Percentiles rank a stretch among this genome's conserved stretches.
Conservation (phyloP, 1,140 invertebrate genomes). For the Samia ricini region DNA sequence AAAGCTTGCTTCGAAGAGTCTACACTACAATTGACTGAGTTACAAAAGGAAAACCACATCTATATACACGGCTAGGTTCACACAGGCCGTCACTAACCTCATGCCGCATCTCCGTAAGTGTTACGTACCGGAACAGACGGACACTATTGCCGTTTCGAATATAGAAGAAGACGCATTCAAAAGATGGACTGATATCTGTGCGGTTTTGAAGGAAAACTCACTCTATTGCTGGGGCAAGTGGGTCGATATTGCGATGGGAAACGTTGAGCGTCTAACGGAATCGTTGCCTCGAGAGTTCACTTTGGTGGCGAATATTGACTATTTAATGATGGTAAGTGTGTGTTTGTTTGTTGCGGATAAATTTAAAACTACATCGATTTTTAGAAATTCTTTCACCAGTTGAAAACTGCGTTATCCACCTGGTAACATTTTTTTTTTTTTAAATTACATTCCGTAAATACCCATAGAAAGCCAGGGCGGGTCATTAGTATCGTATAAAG, state of each 20-base stretch:
- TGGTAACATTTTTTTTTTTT: too few relatives aligned
- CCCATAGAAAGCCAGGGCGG: too few relatives aligned
- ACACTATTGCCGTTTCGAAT: constrained; percentile 26
- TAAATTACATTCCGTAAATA: too few relatives aligned
- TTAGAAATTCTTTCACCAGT: too few relatives aligned
- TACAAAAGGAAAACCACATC: constrained; percentile 62
- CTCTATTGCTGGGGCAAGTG: constrained; percentile 81
- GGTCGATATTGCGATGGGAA: constrained; percentile 75
- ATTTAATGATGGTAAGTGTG: constrained; percentile 73
- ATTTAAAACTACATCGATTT: too few relatives aligned
- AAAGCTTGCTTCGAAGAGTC: constrained; percentile 78
- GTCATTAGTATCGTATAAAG: too few relatives aligned
- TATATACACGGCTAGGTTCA: constrained; percentile 78
- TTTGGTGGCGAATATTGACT: constrained; percentile 70
- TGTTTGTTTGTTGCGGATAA: too few relatives aligned
- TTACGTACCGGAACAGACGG: constrained; percentile 76
- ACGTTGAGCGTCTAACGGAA: constrained; percentile 51
- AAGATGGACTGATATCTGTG: constrained; percentile 82
- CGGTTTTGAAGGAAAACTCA: constrained; percentile 79
- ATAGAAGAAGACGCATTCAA: constrained; percentile 50
- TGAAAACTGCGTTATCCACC: too few relatives aligned
- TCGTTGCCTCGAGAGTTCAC: constrained; percentile 67
- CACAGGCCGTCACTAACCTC: constrained; percentile 80
- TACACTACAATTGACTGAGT: constrained; percentile 52
- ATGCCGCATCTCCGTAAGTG: constrained; percentile 83